Conservation (phyloP, 2,888 invertebrate genomes). For the Apodemia mormo region DNA sequence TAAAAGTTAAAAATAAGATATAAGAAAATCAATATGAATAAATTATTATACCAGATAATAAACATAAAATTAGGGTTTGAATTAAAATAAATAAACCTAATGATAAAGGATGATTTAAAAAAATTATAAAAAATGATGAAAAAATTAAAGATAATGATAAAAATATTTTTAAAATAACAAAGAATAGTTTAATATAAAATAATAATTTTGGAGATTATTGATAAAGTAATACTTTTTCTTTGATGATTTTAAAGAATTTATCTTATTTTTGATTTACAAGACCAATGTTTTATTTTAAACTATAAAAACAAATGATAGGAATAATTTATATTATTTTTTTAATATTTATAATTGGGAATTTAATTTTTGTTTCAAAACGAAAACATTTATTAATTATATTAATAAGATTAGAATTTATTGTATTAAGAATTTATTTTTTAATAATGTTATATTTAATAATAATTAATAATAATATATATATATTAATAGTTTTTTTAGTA, state of each 20-base stretch:
- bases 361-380: slow-evolving; percentile 53
- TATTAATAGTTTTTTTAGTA: slow-evolving; percentile 47
- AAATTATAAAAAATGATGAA: slow-evolving; percentile 52
- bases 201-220: slow-evolving; percentile 87
- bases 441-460: slow-evolving; percentile 68
- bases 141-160: slow-evolving; percentile 61
- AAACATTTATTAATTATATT: slow-evolving; percentile 80
- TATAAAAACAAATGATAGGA: slow-evolving; percentile 83
- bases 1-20: slow-evolving; percentile 80
- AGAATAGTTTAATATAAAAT: slow-evolving; percentile 84
- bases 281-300: slow-evolving; percentile 67
- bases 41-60: slow-evolving; percentile 71
- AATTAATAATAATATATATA: slow-evolving; percentile 74
- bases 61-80: slow-evolving; percentile 73
- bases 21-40: slow-evolving; percentile 80
- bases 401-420: slow-evolving; percentile 63
- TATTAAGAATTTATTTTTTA: slow-evolving; percentile 78
- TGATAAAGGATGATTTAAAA: slow-evolving; percentile 72
- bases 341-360: slow-evolving; percentile 9
- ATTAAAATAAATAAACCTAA: slow-evolving; percentile 78
- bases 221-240: slow-evolving; percentile 79
- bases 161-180: slow-evolving; percentile 69
- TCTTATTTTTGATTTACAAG: not conserved
- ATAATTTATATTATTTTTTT: slow-evolving; percentile 36
- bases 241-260: slow-evolving; percentile 82